Conservation (phyloP, 2,113 vertebrate genomes). For the Oncorhynchus clarkii region DNA sequence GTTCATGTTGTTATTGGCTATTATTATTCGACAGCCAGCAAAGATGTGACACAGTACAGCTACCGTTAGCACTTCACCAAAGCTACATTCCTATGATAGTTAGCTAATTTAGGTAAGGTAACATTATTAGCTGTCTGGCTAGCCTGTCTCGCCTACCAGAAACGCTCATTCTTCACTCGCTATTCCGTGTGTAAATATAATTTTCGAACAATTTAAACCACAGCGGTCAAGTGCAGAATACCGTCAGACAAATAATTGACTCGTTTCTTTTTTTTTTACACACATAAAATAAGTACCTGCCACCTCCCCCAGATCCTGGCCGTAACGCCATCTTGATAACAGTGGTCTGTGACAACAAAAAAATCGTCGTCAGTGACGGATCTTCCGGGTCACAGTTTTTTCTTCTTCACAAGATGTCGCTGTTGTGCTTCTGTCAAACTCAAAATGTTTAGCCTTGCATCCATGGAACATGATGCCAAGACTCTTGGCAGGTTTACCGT, state of each 20-base stretch:
- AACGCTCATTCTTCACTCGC: background rate
- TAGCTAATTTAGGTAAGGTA: too few species aligned
- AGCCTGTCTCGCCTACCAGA: conserved; percentile 19
- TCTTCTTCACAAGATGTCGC: conserved; percentile 46
- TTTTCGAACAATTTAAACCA: background rate
- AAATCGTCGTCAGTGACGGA: conserved; percentile 53
- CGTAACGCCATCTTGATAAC: conserved; percentile 86
- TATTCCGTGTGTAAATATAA: background rate
- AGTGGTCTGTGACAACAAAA: conserved; percentile 44
- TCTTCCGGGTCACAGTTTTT: conserved; percentile 40
- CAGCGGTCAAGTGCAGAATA: background rate
- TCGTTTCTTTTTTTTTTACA: conserved; percentile 18
- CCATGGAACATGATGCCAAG: too few species aligned
- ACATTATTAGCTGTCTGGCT: conserved; percentile 1
- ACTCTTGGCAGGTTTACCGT: too few species aligned
- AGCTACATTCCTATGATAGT: too few species aligned
- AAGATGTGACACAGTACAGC: too few species aligned
- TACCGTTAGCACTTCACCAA: too few species aligned
- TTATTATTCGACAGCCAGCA: too few species aligned
- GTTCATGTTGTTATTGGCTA: too few species aligned
- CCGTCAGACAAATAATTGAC: background rate
- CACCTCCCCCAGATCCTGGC: conserved; percentile 80
- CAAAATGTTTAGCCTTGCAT: too few species aligned
- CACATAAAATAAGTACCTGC: conserved; percentile 69
- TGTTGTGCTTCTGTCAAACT: conserved; percentile 17